Base-by-base conservation (phyloP, 1,140 invertebrate species). In the Agrilus planipennis region DNA sequence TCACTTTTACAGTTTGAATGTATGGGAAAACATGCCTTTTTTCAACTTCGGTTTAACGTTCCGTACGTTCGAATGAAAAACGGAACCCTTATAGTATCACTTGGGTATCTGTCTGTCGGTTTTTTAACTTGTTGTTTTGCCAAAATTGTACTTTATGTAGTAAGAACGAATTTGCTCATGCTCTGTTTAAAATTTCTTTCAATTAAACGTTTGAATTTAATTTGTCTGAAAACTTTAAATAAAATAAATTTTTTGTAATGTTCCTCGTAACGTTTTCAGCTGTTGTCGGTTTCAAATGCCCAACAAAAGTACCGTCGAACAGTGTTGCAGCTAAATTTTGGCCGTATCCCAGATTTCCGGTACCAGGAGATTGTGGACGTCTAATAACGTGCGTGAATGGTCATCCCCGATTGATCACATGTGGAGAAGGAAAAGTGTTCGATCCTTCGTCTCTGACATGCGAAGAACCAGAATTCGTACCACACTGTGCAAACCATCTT, bases 351-450 rank as follows among this genome's bases (percentile, higher is more conserved):
- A 73, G 88, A 42, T 92, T 86, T 69, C 68, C 85, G 0, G 79
- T 88, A 11, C 79, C 81, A 12, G 82, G 82, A 17, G 85, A 89
- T 55, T 86, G 83, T 57, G 77, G 81, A 52, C 73, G 79, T 35
- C 69, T 90, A 28, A 88, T 92, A 57, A 89, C 86, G 17, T 92
- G 88, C 57, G 87, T 90, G 18, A 81, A 90, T 45, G 82, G 84
- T 3, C 72, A 82, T 58, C 88, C 89, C 1, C 73, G 89, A 46
- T 69, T 91, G 19, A 83, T 89, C 47, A 75, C 79, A 23, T 93
- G 89, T 54, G 87, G 81, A 16, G 82, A 89, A 42, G 84, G 77
- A 49, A 84, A 85, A 62, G 77, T 89, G 12, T 84, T 92, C 51
- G 84, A 91, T 51, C 81, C 85, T 44, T 70, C 78, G 28, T 78